Evolutionary conservation across 2,113 vertebrate genomes (phyloP), one percentile per base, ranked within the genome.

Genomic region (Gyps fulvus): DNA sequence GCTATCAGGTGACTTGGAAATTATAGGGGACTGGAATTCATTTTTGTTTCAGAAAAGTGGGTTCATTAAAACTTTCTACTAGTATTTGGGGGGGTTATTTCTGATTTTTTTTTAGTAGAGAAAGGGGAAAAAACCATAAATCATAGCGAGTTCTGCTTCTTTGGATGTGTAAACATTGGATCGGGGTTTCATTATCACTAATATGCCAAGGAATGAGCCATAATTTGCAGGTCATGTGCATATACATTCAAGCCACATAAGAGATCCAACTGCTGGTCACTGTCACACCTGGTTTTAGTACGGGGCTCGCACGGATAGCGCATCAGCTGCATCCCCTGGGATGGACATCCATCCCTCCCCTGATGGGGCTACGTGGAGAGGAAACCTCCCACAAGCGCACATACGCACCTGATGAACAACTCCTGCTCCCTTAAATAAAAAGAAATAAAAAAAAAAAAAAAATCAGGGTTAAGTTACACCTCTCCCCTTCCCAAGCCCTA

Each of bases 301-400:
- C 4, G 4, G 17, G 21, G 40, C 32, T 74, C 34, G 26, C 19
- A 57, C 0, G 1, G 59, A 29, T 0, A 38, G 29, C 2, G 2
- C 12, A 43, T 66, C 25, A 34, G 36, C 61, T 65, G 16, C 76
- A 31, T 18, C 11, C 61, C 42, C 32, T 47, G 52, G 18, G 43
- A 67, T 32, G 29, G 9, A n/a, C 42, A 32, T 32, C 40, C 66
- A 38, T 8, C 14, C 16, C 6, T 23, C n/a, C 58, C n/a, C 59
- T 61, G 3, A 0, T 1, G 2, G 25, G 23, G 16, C 52, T 67
- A 10, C 2, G 1, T 6, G 50, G 62, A 82, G 84, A 59, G 49
- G 27, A 77, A 49, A 76, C 32, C 21, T 34, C 43, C 52, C 65
- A 34, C 18, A 40, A 43, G 36, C 3, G 9, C 20, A 9, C 12